Evolutionary conservation across 2,888 invertebrate species (phyloP), one percentile per base, ranked within the genome.

Genomic region (Himalopsyche japonica): DNA sequence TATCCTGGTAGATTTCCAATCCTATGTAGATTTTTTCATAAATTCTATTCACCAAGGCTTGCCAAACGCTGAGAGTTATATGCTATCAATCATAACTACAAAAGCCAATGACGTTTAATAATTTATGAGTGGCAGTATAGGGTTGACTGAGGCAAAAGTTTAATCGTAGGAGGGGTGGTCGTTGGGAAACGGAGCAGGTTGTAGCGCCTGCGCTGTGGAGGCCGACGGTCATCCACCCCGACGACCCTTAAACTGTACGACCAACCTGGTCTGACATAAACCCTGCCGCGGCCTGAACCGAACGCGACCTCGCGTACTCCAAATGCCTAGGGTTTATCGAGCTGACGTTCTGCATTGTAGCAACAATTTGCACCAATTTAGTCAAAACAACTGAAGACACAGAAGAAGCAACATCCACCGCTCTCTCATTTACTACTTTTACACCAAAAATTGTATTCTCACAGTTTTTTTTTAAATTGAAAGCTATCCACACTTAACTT

Each of bases 201-300:
- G 81, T 30, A 48, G 84, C 80, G 84, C 86, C 47, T 84, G 86
- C 70, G 70, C 86, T 82, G 79, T 77, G 49, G 27, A 27, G 77
- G 57, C 76, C 80, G 78, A 43, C 76, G 85, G 83, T 85, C 85
- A 76, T 82, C 81, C 83, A 85, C 83, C 85, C 79, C 82, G 27
- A 76, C 32, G 81, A 76, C 82, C 48, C 78, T 37, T 48, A 43
- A 79, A 20, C 47, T 34, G 18, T 34, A n/a, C 70, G 70, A 34
- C 79, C 81, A 43, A 37, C 81, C 81, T 47, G 79, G 47, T 47
- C 47, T 48, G 79, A 37, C 79, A 37, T 49, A 43, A 30, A 37
- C 79, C 48, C 48, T 47, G 30, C 43, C 77, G 24, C 27, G 70
- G 70, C 70, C 70, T 70, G 70, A 70, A 70, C 70, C 15, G 70